phyloP scores from a whole-genome alignment of 2,888 invertebrate genomes.

The Polyommatus iphigenia region DNA sequence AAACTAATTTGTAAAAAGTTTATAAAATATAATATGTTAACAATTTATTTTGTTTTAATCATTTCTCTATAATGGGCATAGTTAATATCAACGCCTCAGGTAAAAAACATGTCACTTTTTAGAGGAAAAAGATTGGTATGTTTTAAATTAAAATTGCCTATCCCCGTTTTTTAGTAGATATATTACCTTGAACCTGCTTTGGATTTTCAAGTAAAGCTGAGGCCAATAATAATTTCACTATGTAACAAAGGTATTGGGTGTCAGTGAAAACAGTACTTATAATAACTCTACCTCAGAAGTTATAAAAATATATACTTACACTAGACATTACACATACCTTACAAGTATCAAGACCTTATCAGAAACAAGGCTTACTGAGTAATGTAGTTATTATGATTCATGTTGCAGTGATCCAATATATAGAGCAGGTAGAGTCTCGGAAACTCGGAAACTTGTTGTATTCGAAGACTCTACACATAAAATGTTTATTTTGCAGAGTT shows the following conservation, averaged over 20 bases:
- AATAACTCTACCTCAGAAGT: background rate
- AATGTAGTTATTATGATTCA: background rate
- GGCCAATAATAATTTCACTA: background rate
- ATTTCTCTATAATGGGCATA: background rate
- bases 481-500: background rate
- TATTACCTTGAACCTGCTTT: background rate
- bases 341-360: background rate
- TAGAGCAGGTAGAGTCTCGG: background rate
- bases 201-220: background rate
- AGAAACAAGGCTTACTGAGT: background rate
- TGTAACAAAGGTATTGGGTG: background rate
- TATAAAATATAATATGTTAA: constrained; percentile 70
- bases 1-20: constrained; percentile 70
- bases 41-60: constrained; percentile 44
- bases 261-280: background rate
- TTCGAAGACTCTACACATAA: background rate
- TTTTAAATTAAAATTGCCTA: background rate
- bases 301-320: background rate
- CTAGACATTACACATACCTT: background rate
- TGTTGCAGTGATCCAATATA: background rate
- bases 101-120: background rate
- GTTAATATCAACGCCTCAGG: background rate
- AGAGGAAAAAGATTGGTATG: background rate
- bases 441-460: background rate
- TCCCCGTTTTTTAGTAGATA: background rate